phyloP scores from a whole-genome alignment of 2,797 vertebrate species.

The Neosalanx taihuensis region DNA sequence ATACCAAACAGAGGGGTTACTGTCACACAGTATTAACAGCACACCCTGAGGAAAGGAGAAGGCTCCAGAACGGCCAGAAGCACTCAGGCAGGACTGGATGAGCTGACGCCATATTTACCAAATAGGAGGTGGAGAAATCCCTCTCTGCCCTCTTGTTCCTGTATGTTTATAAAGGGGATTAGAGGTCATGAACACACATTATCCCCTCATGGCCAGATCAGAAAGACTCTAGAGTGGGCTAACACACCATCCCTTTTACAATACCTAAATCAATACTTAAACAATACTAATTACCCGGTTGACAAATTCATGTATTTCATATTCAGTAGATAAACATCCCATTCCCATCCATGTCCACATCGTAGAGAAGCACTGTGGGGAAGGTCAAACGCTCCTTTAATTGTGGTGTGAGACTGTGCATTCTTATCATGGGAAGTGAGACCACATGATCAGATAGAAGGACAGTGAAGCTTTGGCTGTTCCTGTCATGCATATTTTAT shows the following conservation, averaged over 20 bases:
- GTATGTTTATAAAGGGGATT: constrained; percentile 20
- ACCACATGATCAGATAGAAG: constrained; percentile 58
- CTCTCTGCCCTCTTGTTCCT: constrained; percentile 26
- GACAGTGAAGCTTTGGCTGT: constrained; percentile 34
- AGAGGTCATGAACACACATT: constrained; percentile 22
- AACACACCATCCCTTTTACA: not conserved
- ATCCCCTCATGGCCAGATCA: not conserved
- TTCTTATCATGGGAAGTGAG: constrained; percentile 55
- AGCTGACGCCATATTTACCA: constrained; percentile 22
- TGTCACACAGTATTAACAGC: constrained; percentile 55
- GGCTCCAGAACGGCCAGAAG: constrained; percentile 20
- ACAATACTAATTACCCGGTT: not conserved
- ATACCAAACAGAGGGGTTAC: constrained; percentile 30
- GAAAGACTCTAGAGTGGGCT: constrained; percentile 1
- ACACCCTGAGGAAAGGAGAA: constrained; percentile 35
- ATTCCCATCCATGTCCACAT: constrained; percentile 2
- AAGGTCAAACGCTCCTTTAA: constrained; percentile 20
- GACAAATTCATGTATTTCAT: constrained; percentile 2
- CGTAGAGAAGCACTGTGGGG: constrained; percentile 6
- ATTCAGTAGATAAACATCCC: constrained; percentile 14
- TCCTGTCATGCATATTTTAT: constrained; percentile 56
- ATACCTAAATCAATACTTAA: not conserved
- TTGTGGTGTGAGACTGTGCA: constrained; percentile 19
- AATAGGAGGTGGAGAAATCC: constrained; percentile 32
- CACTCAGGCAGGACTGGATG: constrained; percentile 20